These are phyloP conservation scores for Alosa alosa DNA, from an alignment of 2,113 vertebrate species.

Conservation along the genomic window DNA sequence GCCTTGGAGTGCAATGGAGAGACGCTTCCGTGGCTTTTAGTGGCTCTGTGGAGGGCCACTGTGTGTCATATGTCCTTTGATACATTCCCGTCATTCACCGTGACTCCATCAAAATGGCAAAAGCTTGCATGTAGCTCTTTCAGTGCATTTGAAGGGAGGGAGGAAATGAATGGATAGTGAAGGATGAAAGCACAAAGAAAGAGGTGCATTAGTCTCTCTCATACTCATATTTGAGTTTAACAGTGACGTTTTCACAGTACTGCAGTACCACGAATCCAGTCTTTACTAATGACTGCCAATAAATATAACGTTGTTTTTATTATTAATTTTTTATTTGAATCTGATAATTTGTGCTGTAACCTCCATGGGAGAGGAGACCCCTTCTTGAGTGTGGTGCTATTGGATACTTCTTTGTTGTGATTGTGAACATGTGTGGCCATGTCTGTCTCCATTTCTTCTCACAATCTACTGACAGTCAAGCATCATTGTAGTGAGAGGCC, in stretches of 20 bases:
- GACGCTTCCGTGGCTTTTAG: neutral
- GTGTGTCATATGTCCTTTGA: neutral
- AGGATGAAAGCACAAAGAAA: neutral
- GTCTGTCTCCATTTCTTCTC: neutral
- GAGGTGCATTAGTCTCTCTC: neutral
- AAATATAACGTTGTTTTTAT: neutral
- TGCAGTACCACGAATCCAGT: neutral
- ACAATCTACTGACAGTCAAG: neutral
- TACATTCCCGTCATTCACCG: neutral
- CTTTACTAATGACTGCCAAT: neutral
- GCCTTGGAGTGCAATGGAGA: neutral
- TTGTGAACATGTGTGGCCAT: neutral
- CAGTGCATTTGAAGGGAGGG: neutral
- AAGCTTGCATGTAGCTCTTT: neutral
- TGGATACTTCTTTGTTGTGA: neutral
- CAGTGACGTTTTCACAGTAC: neutral
- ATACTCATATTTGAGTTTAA: neutral
- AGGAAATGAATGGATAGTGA: neutral
- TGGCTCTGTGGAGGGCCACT: neutral
- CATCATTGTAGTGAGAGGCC: neutral
- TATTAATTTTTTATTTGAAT: neutral
- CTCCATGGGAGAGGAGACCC: neutral
- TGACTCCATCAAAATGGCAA: neutral
- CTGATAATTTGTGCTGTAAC: neutral
- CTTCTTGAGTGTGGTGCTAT: neutral